A percentile compares a stretch with the other conserved stretches of the same genome.
phyloP scores from a whole-genome alignment of 2,113 vertebrate species.

The Percina caprodes region DNA sequence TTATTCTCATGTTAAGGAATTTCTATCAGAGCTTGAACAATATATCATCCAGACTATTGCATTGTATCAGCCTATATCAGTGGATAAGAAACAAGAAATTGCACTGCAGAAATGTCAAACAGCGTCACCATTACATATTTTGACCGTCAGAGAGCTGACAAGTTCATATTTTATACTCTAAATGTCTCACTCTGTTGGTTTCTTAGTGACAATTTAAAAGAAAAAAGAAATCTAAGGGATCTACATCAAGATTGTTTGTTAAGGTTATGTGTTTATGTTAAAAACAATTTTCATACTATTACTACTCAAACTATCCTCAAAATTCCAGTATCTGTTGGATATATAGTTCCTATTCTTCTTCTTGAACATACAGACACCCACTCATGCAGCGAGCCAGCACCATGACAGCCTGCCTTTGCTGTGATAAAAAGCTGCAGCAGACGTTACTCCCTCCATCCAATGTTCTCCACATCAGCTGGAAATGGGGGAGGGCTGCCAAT shows the following conservation, averaged over 20 bases:
- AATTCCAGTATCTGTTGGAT: neutral
- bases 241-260: no score
- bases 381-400: constrained; percentile 28
- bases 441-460: constrained; percentile 36
- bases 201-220: no score
- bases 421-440: constrained; percentile 55
- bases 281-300: no score
- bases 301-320: neutral
- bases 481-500: neutral
- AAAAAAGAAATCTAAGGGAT: no score
- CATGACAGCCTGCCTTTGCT: constrained; percentile 1
- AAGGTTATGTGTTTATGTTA: no score
- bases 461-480: constrained; percentile 18
- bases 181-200: neutral
- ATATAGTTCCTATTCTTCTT: neutral
- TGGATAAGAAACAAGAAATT: neutral
- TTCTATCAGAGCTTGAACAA: neutral
- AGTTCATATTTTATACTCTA: neutral
- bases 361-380: constrained; percentile 20
- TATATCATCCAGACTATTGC: neutral
- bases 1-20: neutral
- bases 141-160: neutral
- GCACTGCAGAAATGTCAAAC: neutral
- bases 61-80: neutral
- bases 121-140: neutral